Evolutionary conservation across 2,113 vertebrate genomes (phyloP), one percentile per base, ranked within the genome.

Genomic region (Dromaius novaehollandiae): DNA sequence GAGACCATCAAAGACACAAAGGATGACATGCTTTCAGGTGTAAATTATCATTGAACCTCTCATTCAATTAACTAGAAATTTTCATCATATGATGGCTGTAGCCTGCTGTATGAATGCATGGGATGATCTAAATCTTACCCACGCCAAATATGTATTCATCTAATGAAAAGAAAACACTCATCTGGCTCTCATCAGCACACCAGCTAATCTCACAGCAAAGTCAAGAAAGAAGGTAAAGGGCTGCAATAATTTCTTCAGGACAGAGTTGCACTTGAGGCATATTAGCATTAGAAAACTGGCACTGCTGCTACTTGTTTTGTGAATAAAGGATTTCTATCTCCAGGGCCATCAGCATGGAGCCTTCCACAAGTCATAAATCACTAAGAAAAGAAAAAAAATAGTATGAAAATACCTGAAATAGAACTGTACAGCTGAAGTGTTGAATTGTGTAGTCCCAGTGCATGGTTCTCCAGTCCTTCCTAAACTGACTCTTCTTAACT

Each of bases 281-380:
- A 81, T 83, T 77, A 86, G 42, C 32, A 9, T 70, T 73, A 61
- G 60, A 88, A 86, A 77, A 34, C 53, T 69, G 32, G 16, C 88
- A 53, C 13, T 77, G 38, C 38, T 69, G 40, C 51, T 51, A 56
- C 63, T 82, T 87, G n/a, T 82, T 84, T 65, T 77, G 32, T 56
- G n/a, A 80, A 82, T 83, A 80, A 90, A 83, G 21, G 21, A 73
- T 60, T 92, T 89, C 53, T 2, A 8, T 38, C 55, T 70, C 36
- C 1, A 5, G 34, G 25, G 16, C 25, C 55, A 48, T 40, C 81
- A 70, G 58, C 44, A 65, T 22, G 44, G 46, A 89, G 63, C 46
- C 28, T 90, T 96, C 80, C n/a, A 81, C 34, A 95, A 77, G 44
- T 26, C 76, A 61, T 70, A 74, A 78, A 92, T 90, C 53, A 32